These are phyloP conservation scores for Piscicola geometra DNA, from an alignment of 2,888 invertebrate genomes.

Conservation along the genomic window DNA sequence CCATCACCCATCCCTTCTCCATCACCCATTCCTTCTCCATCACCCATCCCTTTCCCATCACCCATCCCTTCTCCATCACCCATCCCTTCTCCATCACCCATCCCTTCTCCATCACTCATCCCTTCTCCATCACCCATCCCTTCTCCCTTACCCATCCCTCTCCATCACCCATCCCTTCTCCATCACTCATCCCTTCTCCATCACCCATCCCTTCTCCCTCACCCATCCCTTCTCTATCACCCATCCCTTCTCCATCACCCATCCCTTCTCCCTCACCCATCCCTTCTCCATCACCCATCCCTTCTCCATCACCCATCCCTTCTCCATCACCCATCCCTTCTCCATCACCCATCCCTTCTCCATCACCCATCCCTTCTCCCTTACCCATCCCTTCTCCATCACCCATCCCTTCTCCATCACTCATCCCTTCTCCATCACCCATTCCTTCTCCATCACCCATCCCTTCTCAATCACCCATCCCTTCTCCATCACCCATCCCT, in stretches of 20 bases:
- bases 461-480: too few relatives aligned
- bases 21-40: too few relatives aligned
- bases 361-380: neutral
- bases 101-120: neutral
- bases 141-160: neutral
- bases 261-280: neutral
- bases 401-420: neutral
- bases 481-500: too few relatives aligned
- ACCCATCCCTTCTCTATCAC: neutral
- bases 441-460: too few relatives aligned
- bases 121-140: neutral
- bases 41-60: too few relatives aligned
- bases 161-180: neutral
- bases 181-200: conserved; percentile 4
- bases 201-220: neutral
- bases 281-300: neutral
- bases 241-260: neutral
- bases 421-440: too few relatives aligned
- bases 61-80: too few relatives aligned
- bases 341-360: conserved; percentile 9
- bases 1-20: too few relatives aligned
- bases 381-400: neutral
- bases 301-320: neutral
- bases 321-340: conserved; percentile 18
- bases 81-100: neutral